Conservation (phyloP, 2,797 vertebrate species). For the Pteropus rufus region DNA sequence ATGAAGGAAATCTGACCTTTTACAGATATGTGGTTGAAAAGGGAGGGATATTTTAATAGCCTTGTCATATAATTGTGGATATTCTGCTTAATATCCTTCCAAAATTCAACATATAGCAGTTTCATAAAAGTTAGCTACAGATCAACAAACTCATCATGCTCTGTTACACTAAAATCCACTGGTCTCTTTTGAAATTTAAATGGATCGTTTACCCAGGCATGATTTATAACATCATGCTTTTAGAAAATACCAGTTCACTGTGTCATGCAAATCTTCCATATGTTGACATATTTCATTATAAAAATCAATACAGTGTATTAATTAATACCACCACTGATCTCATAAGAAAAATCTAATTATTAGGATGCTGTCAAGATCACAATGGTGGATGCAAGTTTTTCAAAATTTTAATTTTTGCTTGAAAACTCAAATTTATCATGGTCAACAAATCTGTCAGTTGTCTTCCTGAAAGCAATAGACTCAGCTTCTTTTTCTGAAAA, state of each 20-base stretch:
- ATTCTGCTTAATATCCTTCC: not conserved
- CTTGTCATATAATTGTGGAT: not conserved
- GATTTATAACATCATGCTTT: not conserved
- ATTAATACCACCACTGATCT: not conserved
- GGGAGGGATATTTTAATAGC: not conserved
- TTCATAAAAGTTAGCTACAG: not conserved
- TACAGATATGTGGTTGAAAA: not conserved
- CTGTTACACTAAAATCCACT: not conserved
- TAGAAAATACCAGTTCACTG: conserved; percentile 7
- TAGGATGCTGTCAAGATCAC: not conserved
- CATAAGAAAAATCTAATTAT: not conserved
- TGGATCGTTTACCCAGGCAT: not conserved
- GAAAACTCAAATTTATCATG: not conserved
- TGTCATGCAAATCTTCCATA: not conserved
- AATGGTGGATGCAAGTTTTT: not conserved
- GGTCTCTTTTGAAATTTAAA: not conserved
- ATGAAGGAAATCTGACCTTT: not conserved
- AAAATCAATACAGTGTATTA: not conserved
- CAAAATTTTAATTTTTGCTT: not conserved
- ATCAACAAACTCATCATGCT: not conserved
- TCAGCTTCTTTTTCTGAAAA: too few relatives aligned
- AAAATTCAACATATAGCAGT: not conserved
- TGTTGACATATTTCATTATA: conserved; percentile 6
- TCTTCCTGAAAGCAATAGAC: not conserved
- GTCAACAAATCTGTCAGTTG: not conserved